Evolutionary conservation across 2,113 vertebrate species (phyloP), one percentile per base, ranked within the genome.

Genomic region (Rhynchomys soricoides): DNA sequence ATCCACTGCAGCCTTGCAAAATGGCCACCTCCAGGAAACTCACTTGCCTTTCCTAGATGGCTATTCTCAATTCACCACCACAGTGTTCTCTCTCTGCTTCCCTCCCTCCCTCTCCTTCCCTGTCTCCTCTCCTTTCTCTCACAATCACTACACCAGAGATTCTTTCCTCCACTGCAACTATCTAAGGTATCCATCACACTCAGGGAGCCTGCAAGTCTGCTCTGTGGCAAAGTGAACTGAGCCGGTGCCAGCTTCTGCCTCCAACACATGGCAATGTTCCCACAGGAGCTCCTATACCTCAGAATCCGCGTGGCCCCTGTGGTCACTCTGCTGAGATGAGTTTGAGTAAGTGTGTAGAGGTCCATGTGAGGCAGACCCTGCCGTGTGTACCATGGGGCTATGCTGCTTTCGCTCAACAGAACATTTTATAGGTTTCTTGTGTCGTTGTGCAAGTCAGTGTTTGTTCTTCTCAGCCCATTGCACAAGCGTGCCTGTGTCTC

Each of bases 401-500:
- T 13, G n/a, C 55, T 22, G 15, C 86, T 48, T 57, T n/a, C 3
- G n/a, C 37, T 16, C 7, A n/a, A 3, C 59, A 0, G 13, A 3
- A 13, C 15, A 9, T 50, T n/a, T 43, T 4, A 29, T 55, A 24
- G 34, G 19, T 87, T 15, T 52, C 24, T 52, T 3, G 19, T 13
- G 45, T 52, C 15, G 26, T 87, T 87, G 64, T 68, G 85, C 45
- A 70, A 87, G 43, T 37, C 8, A 1, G 8, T 2, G 19, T 34
- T 43, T 55, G 70, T 29, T 62, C 22, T 24, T 57, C 59, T 5
- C 50, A 68, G 5, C 2, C 78, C 50, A 0, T n/a, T 22, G 57
- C 64, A 1, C 19, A 9, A 48, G 70, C 15, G 12, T 1, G 22
- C 9, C 40, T 1, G 0, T 9, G n/a, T 12, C 68, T 7, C n/a